Evolutionary conservation across 2,888 invertebrate genomes (phyloP).

Genomic region (Drosophila trichaetosa): DNA sequence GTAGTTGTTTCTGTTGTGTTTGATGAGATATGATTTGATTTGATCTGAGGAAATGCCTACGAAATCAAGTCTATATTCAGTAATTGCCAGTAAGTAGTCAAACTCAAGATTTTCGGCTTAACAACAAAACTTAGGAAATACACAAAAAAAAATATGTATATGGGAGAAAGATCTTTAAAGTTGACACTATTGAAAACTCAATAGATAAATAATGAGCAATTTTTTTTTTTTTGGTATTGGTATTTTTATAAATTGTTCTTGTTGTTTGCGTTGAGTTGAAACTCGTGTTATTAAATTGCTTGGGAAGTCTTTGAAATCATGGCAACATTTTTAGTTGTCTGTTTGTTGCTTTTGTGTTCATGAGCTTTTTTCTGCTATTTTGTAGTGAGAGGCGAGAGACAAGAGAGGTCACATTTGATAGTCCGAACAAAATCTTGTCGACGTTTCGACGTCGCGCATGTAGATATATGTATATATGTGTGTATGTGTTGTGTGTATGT

Average conservation of each 20-base stretch:
- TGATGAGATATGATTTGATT: constrained; percentile 67
- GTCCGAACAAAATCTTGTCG: constrained; percentile 75
- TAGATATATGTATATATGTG: constrained; percentile 21
- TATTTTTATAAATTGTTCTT: constrained; percentile 46
- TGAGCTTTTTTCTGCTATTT: constrained; percentile 49
- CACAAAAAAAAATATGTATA: too few species aligned
- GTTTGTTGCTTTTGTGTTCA: constrained; percentile 31
- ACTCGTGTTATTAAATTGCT: constrained; percentile 75
- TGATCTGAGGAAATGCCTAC: constrained; percentile 68
- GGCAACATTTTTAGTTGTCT: constrained; percentile 54
- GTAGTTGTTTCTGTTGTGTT: constrained; percentile 22
- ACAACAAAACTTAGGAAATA: constrained; percentile 15
- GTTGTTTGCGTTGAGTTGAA: constrained; percentile 66
- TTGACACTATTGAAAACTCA: constrained; percentile 1
- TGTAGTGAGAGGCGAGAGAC: constrained; percentile 45
- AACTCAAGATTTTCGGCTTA: constrained; percentile 12
- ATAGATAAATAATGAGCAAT: constrained; percentile 11
- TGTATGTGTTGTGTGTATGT: constrained; percentile 26
- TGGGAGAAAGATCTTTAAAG: not conserved
- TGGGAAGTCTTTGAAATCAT: constrained; percentile 60
- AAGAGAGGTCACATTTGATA: constrained; percentile 79
- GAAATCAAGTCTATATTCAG: constrained; percentile 3
- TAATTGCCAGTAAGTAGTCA: constrained; percentile 39
- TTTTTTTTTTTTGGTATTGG: constrained; percentile 18
- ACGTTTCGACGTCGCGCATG: constrained; percentile 43